Base-by-base conservation (phyloP, 2,888 invertebrate species). In the Fragum whitleyi region DNA sequence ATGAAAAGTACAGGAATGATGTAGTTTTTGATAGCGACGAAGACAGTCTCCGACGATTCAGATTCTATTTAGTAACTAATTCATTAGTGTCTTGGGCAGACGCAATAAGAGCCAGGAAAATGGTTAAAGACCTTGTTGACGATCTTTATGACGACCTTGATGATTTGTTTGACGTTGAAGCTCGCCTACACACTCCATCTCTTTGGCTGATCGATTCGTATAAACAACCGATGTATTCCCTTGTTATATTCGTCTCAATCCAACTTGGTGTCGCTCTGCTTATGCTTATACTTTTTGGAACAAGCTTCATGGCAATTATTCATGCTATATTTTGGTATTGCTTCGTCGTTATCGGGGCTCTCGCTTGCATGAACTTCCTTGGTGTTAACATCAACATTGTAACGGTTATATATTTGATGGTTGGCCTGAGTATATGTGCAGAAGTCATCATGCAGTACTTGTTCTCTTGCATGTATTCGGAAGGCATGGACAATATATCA, bases 301-400 rank as follows among this genome's bases (percentile, higher is more conserved):
- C 71, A 1, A 80, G 75, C 28, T 6, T 67, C 6, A 19, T 47
- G 2, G 23, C 72, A 19, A 55, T 71, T 1, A 23, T 80, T 0
- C 75, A 80, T 16, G 36, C 75, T 26, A 47, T 71, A 7, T 47
- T 80, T n/a, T 80, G 75, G 51, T 76, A 80, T n/a, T 72, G 62
- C 42, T 72, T 75, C 6, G 39, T 72, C 47, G 59, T 69, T 3
- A 70, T 70, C 14, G 71, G 77, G 0, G 55, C 77, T 16, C 67
- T 78, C 19, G 81, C 74, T 9, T 36, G 75, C 3, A 72, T 78
- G 9, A 69, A 65, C 23, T 72, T 75, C 19, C 57, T 72, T 6
- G 81, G 81, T 26, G 70, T 81, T 11, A 72, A 71, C 29, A 47
- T 81, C 1, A 78, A 77, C 29, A 75, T 78, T 5, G 81, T 81